Base-by-base conservation (phyloP, 2,797 vertebrate genomes). In the Cyclopterus lumpus region DNA sequence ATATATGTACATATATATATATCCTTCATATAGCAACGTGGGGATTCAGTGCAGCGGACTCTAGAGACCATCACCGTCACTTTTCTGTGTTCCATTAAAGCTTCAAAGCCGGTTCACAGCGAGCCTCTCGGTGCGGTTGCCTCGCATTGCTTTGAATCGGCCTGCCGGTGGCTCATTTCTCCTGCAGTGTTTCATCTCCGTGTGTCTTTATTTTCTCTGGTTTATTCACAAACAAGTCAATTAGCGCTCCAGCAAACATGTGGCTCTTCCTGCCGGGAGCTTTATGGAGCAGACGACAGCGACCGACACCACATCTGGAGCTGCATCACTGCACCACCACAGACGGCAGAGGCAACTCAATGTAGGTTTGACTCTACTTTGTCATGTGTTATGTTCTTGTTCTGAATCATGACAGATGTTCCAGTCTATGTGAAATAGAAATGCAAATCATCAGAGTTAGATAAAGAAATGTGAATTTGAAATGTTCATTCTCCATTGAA, bases 181-280 rank as follows among this genome's bases (percentile, higher is more conserved):
- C 36, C 54, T 24, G 7, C 30, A 16, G 18, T 22, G 36, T 57
- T 68, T 51, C 18, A 63, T 61, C 38, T 81, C 26, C 3, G 9
- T 14, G 26, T 48, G 14, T 53, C 6, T 48, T 65, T 44, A 9
- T 48, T 68, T 42, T 38, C 26, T 70, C 53, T 32, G 34, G 62
- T 80, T 75, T 60, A 24, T 42, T 44, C 34, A 40, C 61, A 49
- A 61, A 67, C 66, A 60, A 72, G 36, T 49, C 49, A 70, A 68
- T 82, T 77, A 71, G 68, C 67, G 51, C 59, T 74, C 16, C 20
- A 36, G 68, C 32, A 73, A 67, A 77, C 70, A 36, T n/a, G 58
- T 57, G 67, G 63, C 65, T 71, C 65, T 36, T 66, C 34, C 61
- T 51, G 64, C 83, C 36, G 3, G 38, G 26, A 48, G 61, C 66